Evolutionary conservation across 1,140 invertebrate species (phyloP), one percentile per base, ranked within the genome.

Genomic region (Pseudomyrmex sp.): DNA sequence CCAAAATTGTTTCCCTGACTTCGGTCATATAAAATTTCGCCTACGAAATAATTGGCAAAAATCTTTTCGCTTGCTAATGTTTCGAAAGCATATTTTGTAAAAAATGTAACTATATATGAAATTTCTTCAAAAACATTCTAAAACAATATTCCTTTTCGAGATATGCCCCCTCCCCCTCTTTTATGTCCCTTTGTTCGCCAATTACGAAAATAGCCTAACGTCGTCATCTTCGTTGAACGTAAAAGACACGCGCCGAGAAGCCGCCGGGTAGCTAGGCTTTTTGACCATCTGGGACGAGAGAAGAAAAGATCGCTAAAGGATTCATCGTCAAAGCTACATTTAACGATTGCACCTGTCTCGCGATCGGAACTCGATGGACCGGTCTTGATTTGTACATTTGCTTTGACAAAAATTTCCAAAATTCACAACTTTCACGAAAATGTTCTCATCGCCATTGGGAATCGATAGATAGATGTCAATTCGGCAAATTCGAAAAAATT

Each of bases 301-400:
- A 93, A 91, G 90, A 90, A 92, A 92, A 92, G 92, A 92, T 93
- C 91, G 92, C 92, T 93, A 93, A 91, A 91, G 91, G 90, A 94
- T 94, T 93, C 92, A 94, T 94, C 92, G 91, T 93, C 89, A 93
- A 92, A 93, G 92, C 92, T 94, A 91, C 90, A 93, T 91, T 92
- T 91, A 91, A 91, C 86, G 88, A 89, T 91, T 66, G 85, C 35
- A 88, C 85, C 52, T 79, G 87, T 59, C 83, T 63, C 62, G 79
- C 73, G 82, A 88, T 86, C 72, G 84, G 73, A 80, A 86, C 76
- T 84, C 84, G 82, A 66, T 18, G 76, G 58, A 66, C 54, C 62
- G 46, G 74, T 23, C 46, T 12, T n/a, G 35, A 35, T 7, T 35
- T 35, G 5, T 15, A 75, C 0, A 13, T 68, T 79, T 44, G 12